Evolutionary conservation across 1,140 invertebrate species (phyloP).

Genomic region (Himalopsyche phryganea): DNA sequence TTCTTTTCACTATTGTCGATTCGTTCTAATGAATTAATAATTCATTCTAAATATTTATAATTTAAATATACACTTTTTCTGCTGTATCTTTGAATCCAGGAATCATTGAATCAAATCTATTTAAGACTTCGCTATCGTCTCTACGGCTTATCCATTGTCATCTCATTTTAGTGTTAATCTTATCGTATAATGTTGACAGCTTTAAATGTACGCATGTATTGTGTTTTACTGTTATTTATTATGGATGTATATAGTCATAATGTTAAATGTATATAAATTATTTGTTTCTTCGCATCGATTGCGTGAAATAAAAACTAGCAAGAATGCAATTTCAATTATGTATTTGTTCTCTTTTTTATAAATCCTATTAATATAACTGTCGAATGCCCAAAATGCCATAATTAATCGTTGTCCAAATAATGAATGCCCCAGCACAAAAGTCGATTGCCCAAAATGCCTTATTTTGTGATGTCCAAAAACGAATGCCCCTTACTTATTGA

Average conservation of each 20-base stretch:
- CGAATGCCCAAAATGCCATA: too few relatives aligned
- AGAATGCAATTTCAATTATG: conserved; percentile 5
- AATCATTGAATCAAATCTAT: conserved; percentile 20
- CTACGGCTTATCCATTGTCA: conserved; percentile 12
- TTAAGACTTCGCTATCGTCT: conserved; percentile 8
- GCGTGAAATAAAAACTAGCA: conserved; percentile 19
- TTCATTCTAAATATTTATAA: too few relatives aligned
- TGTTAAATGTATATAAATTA: conserved; percentile 29
- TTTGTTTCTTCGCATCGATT: not conserved
- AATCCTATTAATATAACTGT: too few relatives aligned
- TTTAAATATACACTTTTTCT: too few relatives aligned
- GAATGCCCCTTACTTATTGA: too few relatives aligned
- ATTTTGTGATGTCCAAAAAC: too few relatives aligned
- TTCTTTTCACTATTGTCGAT: too few relatives aligned
- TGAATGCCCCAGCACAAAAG: too few relatives aligned
- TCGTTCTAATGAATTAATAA: too few relatives aligned
- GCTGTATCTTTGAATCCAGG: conserved; percentile 3
- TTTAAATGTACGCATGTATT: not conserved
- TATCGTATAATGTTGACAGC: conserved; percentile 6
- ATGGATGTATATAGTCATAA: conserved; percentile 32
- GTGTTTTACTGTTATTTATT: conserved; percentile 32
- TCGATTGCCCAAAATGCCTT: too few relatives aligned
- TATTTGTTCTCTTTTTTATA: too few relatives aligned
- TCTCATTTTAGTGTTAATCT: conserved; percentile 28
- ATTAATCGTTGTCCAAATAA: too few relatives aligned